Conservation (phyloP, 2,113 vertebrate genomes). For the Neotoma lepida region DNA sequence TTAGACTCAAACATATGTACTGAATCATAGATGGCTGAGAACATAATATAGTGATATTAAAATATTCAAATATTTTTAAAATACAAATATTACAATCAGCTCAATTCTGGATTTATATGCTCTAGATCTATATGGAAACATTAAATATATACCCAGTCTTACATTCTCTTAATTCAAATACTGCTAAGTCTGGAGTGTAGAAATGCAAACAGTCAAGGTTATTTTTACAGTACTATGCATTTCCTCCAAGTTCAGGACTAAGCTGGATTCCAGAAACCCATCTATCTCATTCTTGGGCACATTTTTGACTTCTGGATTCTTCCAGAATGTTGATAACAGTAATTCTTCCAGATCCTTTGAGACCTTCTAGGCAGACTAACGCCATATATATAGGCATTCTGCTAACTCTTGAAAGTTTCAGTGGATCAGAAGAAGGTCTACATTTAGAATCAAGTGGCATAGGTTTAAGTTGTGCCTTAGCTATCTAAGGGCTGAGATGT, state of each 20-base stretch:
- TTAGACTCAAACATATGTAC: constrained; percentile 17
- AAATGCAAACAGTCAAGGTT: constrained; percentile 64
- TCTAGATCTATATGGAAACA: constrained; percentile 61
- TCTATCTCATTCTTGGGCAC: not conserved
- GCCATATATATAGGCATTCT: not conserved
- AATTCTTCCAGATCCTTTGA: not conserved
- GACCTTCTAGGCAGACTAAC: not conserved
- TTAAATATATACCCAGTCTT: constrained; percentile 43
- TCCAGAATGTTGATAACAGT: not conserved
- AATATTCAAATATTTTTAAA: constrained; percentile 61
- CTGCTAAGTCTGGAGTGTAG: constrained; percentile 38
- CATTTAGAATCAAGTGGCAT: constrained; percentile 6
- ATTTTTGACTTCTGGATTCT: constrained; percentile 15
- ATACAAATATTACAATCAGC: constrained; percentile 51
- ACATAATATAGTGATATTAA: constrained; percentile 50
- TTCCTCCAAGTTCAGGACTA: not conserved
- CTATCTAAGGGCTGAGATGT: not conserved
- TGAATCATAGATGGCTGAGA: constrained; percentile 30
- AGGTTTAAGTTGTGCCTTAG: constrained; percentile 21
- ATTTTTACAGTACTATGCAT: not conserved
- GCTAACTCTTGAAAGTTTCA: not conserved
- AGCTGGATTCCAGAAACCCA: not conserved
- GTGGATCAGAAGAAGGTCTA: not conserved
- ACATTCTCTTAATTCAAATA: constrained; percentile 60
- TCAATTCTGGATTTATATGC: constrained; percentile 29